These are phyloP conservation scores for Clusia tigrina DNA, from an alignment of 2,888 invertebrate genomes.

Conservation along the genomic window DNA sequence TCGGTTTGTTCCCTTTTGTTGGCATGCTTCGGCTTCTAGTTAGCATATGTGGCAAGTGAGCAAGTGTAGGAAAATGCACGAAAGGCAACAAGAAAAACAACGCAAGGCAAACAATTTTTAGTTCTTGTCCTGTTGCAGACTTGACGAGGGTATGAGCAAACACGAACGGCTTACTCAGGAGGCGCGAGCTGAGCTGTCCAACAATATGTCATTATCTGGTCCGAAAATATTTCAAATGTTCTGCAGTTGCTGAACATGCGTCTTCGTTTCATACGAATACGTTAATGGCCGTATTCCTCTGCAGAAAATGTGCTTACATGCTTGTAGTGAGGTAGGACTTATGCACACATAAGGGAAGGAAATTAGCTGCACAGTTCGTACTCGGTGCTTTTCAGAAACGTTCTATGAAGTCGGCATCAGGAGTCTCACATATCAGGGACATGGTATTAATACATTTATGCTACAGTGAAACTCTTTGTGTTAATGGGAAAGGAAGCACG, in stretches of 20 bases:
- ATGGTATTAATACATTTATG: no score
- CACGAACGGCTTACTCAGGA: constrained; percentile 1
- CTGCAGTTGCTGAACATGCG: not conserved
- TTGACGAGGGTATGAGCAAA: not conserved
- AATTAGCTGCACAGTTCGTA: no score
- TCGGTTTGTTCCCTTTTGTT: constrained; percentile 9
- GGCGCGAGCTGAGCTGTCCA: constrained; percentile 19
- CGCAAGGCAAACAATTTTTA: not conserved
- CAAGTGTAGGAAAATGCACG: not conserved
- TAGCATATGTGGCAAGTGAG: not conserved
- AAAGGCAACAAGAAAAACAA: not conserved
- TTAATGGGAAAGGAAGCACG: no score
- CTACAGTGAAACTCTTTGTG: no score
- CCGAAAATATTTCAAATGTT: not conserved
- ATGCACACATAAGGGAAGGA: no score
- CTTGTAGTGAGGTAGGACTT: no score
- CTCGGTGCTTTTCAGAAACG: no score
- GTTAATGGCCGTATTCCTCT: no score
- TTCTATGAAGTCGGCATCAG: no score
- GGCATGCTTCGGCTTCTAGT: not conserved
- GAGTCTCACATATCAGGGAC: no score
- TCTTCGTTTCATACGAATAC: no score
- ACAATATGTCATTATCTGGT: constrained; percentile 20
- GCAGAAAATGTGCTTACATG: no score
- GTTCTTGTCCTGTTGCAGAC: not conserved